Base-by-base conservation (phyloP, 1,140 invertebrate species). In the Lepidurus arcticus region DNA sequence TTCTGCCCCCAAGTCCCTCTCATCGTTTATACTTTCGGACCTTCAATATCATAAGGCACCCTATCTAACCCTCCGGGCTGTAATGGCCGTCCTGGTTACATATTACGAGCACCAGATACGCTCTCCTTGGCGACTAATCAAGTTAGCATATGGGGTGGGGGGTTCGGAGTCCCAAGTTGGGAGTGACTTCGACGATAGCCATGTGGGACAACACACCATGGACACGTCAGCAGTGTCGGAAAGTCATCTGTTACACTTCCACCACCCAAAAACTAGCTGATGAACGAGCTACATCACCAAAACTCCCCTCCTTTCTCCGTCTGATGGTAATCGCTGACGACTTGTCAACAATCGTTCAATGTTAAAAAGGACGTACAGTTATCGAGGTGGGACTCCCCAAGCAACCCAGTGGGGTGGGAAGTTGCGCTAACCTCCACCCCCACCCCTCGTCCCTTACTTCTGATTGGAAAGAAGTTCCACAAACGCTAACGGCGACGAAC, bases 31-130 rank as follows among this genome's bases (percentile, higher is more conserved):
- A 65, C 21, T 21, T 21, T 65, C 53, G 16, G 16, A n/a, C 8
- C 13, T 13, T 65, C 53, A 65, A 65, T 65, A 65, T 4, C 53
- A 34, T 21, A 9, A 9, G n/a, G 21, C 53, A 65, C 53, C 6
- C 53, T 65, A 65, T 65, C 53, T 65, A 65, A 65, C 16, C 53
- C 21, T 65, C 53, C n/a, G 9, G 21, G 53, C 53, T 65, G 53
- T 65, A 65, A 65, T 65, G 53, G 53, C 53, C 16, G 53, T 65
- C 53, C 53, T 65, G 53, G 53, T 65, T n/a, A 65, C 53, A 65
- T 65, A 65, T 65, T 65, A 65, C 53, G 53, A 65, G 53, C 53
- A n/a, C 16, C 53, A 65, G 53, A 65, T 65, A 65, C 16, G 53
- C 21, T 65, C 53, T 65, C 53, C 53, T 65, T 65, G 53, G 53